Percentiles rank a stretch among this genome's conserved stretches.
phyloP scores from a whole-genome alignment of 2,797 vertebrate species.

The Perodicticus potto region DNA sequence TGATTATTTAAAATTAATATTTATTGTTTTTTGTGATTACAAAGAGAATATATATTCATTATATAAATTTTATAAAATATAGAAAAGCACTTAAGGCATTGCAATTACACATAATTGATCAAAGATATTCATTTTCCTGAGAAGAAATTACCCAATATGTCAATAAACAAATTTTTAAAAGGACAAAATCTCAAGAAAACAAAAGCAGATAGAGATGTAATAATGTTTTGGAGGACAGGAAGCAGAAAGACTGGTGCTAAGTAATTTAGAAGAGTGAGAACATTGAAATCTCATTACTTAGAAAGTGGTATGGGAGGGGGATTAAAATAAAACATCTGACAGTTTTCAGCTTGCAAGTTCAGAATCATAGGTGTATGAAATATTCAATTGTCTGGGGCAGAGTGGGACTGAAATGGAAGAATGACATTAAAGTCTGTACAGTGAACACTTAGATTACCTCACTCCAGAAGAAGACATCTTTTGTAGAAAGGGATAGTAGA shows the following conservation, averaged over 20 bases:
- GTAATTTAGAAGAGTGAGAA: conserved; percentile 38
- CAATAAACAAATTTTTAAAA: conserved; percentile 38
- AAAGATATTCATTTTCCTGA: not conserved
- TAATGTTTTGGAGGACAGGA: conserved; percentile 27
- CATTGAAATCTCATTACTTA: conserved; percentile 31
- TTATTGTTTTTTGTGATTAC: conserved; percentile 10
- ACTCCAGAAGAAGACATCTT: not conserved
- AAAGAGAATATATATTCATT: conserved; percentile 22
- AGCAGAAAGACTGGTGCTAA: not conserved
- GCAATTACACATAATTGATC: not conserved
- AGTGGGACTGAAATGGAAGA: not conserved
- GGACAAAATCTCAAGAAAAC: not conserved
- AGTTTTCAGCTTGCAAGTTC: conserved; percentile 36
- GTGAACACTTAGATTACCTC: not conserved
- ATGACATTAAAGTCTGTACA: not conserved
- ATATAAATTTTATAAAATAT: conserved; percentile 14
- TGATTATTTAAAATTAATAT: conserved; percentile 19
- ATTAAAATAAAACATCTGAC: not conserved
- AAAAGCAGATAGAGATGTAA: conserved; percentile 16
- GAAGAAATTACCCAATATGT: conserved; percentile 35
- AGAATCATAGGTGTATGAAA: conserved; percentile 14
- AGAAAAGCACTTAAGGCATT: conserved; percentile 11
- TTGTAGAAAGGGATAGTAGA: not conserved
- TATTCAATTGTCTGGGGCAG: not conserved
- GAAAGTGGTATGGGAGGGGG: not conserved